Evolutionary conservation across 2,888 invertebrate genomes (phyloP).

Genomic region (Drosophila suboccidentalis): DNA sequence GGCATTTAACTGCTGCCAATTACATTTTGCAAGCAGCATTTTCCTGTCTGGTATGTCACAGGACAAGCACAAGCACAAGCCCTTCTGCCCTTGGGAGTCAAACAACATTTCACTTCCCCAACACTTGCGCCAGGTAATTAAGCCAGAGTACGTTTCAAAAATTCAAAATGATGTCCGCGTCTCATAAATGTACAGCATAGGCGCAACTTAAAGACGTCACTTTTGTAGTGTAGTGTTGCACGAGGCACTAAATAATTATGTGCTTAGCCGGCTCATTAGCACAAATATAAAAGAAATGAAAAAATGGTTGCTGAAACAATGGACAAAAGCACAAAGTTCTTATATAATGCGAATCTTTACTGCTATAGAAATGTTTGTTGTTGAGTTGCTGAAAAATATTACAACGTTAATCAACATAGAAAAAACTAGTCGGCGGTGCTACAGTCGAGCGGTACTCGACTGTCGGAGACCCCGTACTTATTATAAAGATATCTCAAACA

Average conservation of each 20-base stretch:
- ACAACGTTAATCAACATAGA: too few relatives aligned
- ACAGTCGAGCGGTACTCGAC: too few relatives aligned
- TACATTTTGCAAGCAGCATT: constrained; percentile 25
- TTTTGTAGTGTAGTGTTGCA: constrained; percentile 41
- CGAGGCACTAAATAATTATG: constrained; percentile 67
- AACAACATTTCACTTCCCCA: constrained; percentile 20
- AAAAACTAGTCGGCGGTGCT: too few relatives aligned
- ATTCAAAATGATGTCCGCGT: constrained; percentile 50
- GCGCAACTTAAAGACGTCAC: constrained; percentile 27
- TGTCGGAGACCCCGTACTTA: too few relatives aligned
- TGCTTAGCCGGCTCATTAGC: constrained; percentile 60
- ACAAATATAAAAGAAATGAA: constrained; percentile 7
- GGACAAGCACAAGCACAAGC: constrained; percentile 12
- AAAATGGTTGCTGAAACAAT: constrained; percentile 11
- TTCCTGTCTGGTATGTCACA: constrained; percentile 24
- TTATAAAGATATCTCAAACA: too few relatives aligned
- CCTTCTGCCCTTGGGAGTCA: constrained; percentile 8
- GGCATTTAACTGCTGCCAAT: constrained; percentile 45
- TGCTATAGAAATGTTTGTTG: not conserved
- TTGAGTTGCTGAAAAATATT: too few relatives aligned
- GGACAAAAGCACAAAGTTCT: constrained; percentile 6
- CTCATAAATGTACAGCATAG: constrained; percentile 49
- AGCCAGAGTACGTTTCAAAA: constrained; percentile 51
- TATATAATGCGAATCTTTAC: not conserved
- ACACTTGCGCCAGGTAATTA: constrained; percentile 53